Evolutionary conservation across 1,140 invertebrate genomes (phyloP), one percentile per base, ranked within the genome.

Genomic region (Eciton burchellii): DNA sequence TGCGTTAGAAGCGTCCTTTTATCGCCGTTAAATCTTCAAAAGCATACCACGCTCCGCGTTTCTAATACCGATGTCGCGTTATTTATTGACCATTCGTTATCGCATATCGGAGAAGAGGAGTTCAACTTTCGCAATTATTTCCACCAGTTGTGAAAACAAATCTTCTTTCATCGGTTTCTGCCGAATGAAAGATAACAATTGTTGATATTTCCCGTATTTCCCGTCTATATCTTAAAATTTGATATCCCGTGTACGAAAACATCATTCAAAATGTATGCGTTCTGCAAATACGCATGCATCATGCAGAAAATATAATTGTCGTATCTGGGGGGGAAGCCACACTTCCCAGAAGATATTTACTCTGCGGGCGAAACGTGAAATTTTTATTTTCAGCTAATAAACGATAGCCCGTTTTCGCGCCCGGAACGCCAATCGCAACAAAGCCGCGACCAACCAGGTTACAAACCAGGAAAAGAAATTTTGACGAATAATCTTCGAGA

Each of bases 11-110:
- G 35, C 5, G 16, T 59, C n/a, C 43, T 73, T 73, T 73, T 73
- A 59, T 60, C 60, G 21, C 26, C 71, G 41, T 45, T 60, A 24
- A 73, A 73, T 73, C 21, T 41, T 73, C 60, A 3, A 60, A 12
- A 45, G 16, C 16, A 3, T 60, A 11, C 56, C 21, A 59, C n/a
- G 14, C 35, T 35, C 6, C 35, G 35, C 6, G 35, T 35, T 47
- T 43, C 21, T 45, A 73, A 60, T 45, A 45, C 35, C 41, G 19
- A 59, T 57, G 57, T 57, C 47, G 24, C 26, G 66, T 35, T n/a
- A 5, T 70, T 70, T 70, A 70, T 19, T 59, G 41, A 73, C 12
- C 21, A 73, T 19, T n/a, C 21, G 56, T 16, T 59, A 43, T 59
- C 19, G 16, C 3, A 73, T 2, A 29, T 45, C 3, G 35, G 3